Evolutionary conservation across 2,888 invertebrate species (phyloP), one percentile per base, ranked within the genome.

Genomic region (Synanthedon myopaeformis): DNA sequence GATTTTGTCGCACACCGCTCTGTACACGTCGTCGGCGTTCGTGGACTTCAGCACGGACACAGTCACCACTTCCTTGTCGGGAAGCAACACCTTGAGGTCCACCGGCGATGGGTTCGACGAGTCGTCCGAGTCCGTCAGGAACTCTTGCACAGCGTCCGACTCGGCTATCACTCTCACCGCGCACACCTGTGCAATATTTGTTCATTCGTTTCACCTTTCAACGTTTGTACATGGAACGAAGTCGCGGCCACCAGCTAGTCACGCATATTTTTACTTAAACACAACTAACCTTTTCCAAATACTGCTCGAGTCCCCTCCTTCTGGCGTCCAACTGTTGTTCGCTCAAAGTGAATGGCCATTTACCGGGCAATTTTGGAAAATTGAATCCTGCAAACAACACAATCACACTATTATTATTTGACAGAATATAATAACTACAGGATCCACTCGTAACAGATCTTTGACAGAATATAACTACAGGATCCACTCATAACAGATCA

Each of bases 101-200:
- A 94, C 93, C 41, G 91, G 92, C n/a, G 91, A 90, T 35, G 91
- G 90, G 65, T 91, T 92, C 17, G 91, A 90, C 57, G 94, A 94
- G 71, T 96, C 96, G 62, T 97, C 96, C 1, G 94, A 91, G 69
- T 97, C 96, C 4, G 97, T 97, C 13, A 99, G 91, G 86, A 99
- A 99, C 78, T 98, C 98, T 82, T 99, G 99, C 80, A 99, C 96
- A 2, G 96, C 92, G 72, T 98, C 98, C 67, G 96, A 95, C 75
- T 99, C 99, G 0, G 98, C 99, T 70, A 99, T 98, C 41, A 99
- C 98, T 45, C 98, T 91, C 13, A 99, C 96, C 6, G 99, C 97
- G 86, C 99, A 99, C 0, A 99, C 96, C 82, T 88, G 49, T 5
- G n/a, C n/a, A n/a, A n/a, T n/a, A n/a, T n/a, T n/a, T n/a, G n/a